Evolutionary conservation across 1,140 invertebrate genomes (phyloP).

Genomic region (Apocrypta bakeri): DNA sequence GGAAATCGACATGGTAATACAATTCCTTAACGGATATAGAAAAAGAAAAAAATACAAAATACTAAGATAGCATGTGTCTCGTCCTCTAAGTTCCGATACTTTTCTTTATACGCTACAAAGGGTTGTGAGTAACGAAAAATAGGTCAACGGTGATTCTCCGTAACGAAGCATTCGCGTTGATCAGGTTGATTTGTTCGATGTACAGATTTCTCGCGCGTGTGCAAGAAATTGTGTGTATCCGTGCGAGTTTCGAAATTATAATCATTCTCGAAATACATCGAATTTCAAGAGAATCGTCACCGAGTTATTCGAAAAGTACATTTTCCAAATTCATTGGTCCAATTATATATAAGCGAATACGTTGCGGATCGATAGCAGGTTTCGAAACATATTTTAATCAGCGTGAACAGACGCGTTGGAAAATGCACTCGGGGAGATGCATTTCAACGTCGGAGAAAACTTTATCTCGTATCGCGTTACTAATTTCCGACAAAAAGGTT

Average conservation of each 20-base stretch:
- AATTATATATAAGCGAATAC: not conserved
- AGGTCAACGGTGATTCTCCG: slow-evolving; percentile 21
- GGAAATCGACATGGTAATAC: not conserved
- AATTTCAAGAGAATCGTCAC: not conserved
- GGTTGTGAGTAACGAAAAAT: not conserved
- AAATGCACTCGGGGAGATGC: not conserved
- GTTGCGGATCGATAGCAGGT: not conserved
- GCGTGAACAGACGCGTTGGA: not conserved
- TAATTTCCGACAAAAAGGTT: not conserved
- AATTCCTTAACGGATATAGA: not conserved
- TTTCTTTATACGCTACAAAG: not conserved
- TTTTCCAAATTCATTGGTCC: not conserved
- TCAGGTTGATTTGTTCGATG: not conserved
- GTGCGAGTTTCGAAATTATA: no score
- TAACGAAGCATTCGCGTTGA: slow-evolving; percentile 1
- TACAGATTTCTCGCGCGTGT: no score
- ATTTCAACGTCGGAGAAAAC: not conserved
- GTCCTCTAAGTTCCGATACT: not conserved
- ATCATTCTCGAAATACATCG: no score
- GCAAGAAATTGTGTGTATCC: no score
- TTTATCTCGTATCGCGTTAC: not conserved
- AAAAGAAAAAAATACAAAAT: not conserved
- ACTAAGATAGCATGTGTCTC: no score
- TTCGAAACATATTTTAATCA: not conserved
- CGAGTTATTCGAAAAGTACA: not conserved